These are phyloP conservation scores for Parelbella ahira DNA, from an alignment of 2,888 invertebrate genomes.

Conservation along the genomic window DNA sequence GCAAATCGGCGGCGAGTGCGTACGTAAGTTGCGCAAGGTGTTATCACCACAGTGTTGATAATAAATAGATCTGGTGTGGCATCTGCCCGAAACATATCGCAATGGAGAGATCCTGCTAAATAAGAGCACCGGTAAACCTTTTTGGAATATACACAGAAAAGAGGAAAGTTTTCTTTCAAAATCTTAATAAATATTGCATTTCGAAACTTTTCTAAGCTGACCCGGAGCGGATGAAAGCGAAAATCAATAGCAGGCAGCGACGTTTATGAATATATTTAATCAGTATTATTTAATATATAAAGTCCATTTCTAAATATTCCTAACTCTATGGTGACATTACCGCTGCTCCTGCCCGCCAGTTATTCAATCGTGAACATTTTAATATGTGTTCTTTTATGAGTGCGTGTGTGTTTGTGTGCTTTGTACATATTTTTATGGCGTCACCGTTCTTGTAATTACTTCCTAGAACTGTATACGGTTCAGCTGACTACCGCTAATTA, in stretches of 20 bases:
- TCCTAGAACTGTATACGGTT: slow-evolving; percentile 11
- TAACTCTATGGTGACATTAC: slow-evolving; percentile 8
- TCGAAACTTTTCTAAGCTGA: no score
- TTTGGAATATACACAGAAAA: no score
- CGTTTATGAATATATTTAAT: no score
- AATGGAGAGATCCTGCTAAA: no score
- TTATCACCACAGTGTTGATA: not conserved
- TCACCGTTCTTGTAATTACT: slow-evolving; percentile 7
- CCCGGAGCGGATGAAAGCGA: no score
- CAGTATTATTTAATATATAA: no score
- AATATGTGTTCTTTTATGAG: no score
- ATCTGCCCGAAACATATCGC: no score
- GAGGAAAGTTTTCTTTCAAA: no score
- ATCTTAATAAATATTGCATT: no score
- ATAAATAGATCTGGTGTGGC: slow-evolving; percentile 4
- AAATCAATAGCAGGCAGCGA: no score
- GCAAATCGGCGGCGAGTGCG: slow-evolving; percentile 15
- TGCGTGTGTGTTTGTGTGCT: slow-evolving; percentile 5
- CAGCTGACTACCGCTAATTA: not conserved
- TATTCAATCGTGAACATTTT: slow-evolving; percentile 6
- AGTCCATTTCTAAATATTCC: not conserved
- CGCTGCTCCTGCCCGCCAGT: not conserved
- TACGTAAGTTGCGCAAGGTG: slow-evolving; percentile 13
- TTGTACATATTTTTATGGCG: slow-evolving; percentile 12
- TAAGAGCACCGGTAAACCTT: no score